Evolutionary conservation across 2,113 vertebrate species (phyloP), one percentile per base, ranked within the genome.

Genomic region (Lampris megalopsis): DNA sequence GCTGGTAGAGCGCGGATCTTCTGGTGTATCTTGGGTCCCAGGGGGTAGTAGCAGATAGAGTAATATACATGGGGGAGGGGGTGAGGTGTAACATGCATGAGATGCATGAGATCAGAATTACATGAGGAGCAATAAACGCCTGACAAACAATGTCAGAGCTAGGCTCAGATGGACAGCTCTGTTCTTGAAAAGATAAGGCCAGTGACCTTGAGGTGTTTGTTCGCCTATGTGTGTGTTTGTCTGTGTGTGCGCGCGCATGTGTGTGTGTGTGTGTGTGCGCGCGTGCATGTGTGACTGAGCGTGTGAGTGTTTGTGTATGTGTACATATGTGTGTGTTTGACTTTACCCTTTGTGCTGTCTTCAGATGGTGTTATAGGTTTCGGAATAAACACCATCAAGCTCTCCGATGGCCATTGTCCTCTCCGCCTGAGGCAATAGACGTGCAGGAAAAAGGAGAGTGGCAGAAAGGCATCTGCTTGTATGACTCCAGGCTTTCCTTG

Each of bases 391-490:
- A 80, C 72, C 71, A 62, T 83, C 61, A 73, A 70, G 65, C 50
- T 78, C 78, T 86, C 82, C 66, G 86, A 80, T 85, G 81, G 71
- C 65, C 71, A 81, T 90, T 88, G 91, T 92, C 85, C 79, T 83
- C 54, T 71, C 11, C 54, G 75, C 88, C 82, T 82, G 50, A 3
- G 81, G 86, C 73, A 53, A 42, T 48, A 38, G 56, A 40, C 24
- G 75, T 57, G 77, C 62, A 78, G 84, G 74, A 71, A 63, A 65
- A 74, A 81, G 67, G 58, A 3, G 7, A 71, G 57, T 24, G 63
- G 54, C 71, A 50, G 75, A 75, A 58, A 78, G 79, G 63, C 82
- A 63, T 73, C 68, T 70, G 67, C 13, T 66, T 76, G 75, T 64
- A 66, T 75, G 63, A 79, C 85, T 81, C 70, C 63, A 49, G 73